phyloP scores from a whole-genome alignment of 2,888 invertebrate genomes.

The Theristus sp. region DNA sequence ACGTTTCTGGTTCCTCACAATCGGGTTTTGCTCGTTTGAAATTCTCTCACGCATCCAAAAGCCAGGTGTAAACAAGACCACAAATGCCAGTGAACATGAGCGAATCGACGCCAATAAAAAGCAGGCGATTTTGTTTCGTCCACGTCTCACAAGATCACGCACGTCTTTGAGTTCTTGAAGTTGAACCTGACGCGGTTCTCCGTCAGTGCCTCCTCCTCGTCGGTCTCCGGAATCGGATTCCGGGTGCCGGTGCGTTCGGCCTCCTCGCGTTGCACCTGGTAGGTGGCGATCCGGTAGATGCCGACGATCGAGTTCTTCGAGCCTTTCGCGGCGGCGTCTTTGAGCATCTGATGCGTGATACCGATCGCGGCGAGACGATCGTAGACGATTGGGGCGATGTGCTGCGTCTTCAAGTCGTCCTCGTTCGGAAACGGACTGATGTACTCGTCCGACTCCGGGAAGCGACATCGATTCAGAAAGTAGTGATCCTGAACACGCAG shows the following conservation, averaged over 20 bases:
- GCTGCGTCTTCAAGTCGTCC: not conserved
- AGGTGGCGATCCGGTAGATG: conserved; percentile 46
- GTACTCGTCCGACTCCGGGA: not conserved
- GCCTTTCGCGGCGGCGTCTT: conserved; percentile 39
- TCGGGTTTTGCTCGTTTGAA: too few species aligned
- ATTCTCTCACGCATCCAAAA: too few species aligned
- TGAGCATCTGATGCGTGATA: conserved; percentile 41
- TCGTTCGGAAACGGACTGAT: not conserved
- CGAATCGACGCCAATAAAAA: not conserved
- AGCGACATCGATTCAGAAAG: conserved; percentile 2
- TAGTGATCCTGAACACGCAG: conserved; percentile 1
- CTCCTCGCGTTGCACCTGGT: not conserved
- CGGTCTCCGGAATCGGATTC: not conserved
- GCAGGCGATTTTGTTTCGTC: not conserved
- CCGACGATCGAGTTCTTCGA: conserved; percentile 46
- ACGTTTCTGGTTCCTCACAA: too few species aligned
- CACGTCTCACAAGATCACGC: not conserved
- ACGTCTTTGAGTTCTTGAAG: not conserved
- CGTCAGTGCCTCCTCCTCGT: not conserved
- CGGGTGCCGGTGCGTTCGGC: not conserved
- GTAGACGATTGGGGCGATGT: not conserved
- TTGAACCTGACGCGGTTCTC: too few species aligned
- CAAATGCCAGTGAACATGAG: too few species aligned
- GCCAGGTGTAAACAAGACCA: too few species aligned
- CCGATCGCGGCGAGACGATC: conserved; percentile 28